These are phyloP conservation scores for Corythoichthys intestinalis DNA, from an alignment of 2,113 vertebrate genomes.

Conservation along the genomic window DNA sequence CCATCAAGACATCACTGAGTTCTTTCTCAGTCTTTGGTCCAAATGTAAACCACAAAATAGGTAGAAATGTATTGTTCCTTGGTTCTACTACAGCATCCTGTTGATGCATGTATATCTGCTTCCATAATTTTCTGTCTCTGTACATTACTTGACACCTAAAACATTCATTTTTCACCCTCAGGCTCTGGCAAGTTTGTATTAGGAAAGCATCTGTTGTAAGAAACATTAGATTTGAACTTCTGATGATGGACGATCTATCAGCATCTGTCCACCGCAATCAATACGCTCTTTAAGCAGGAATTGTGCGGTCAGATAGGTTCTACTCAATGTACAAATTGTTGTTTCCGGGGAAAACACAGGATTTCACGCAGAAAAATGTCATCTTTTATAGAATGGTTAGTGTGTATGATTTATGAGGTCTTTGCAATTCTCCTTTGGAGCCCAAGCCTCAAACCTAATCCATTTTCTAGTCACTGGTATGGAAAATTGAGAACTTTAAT, in stretches of 20 bases:
- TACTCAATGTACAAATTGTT: slow-evolving; percentile 53
- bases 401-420: neutral
- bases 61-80: neutral
- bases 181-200: slow-evolving; percentile 6
- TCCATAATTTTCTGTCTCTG: neutral
- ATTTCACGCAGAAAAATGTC: neutral
- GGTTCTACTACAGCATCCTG: neutral
- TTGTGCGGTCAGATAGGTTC: slow-evolving; percentile 32
- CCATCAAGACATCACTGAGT: too few relatives aligned
- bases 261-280: slow-evolving; percentile 46
- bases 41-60: neutral
- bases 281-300: slow-evolving; percentile 46
- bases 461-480: neutral
- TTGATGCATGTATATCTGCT: slow-evolving; percentile 1
- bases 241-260: slow-evolving; percentile 39
- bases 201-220: slow-evolving; percentile 13
- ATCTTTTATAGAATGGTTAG: neutral
- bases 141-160: neutral
- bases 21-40: neutral
- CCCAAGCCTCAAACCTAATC: neutral
- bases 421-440: neutral
- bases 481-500: slow-evolving; percentile 8
- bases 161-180: neutral
- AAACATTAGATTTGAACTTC: slow-evolving; percentile 43
- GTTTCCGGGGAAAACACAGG: slow-evolving; percentile 8